These are phyloP conservation scores for Spicauda simplicius DNA, from an alignment of 2,888 invertebrate genomes.

Conservation along the genomic window DNA sequence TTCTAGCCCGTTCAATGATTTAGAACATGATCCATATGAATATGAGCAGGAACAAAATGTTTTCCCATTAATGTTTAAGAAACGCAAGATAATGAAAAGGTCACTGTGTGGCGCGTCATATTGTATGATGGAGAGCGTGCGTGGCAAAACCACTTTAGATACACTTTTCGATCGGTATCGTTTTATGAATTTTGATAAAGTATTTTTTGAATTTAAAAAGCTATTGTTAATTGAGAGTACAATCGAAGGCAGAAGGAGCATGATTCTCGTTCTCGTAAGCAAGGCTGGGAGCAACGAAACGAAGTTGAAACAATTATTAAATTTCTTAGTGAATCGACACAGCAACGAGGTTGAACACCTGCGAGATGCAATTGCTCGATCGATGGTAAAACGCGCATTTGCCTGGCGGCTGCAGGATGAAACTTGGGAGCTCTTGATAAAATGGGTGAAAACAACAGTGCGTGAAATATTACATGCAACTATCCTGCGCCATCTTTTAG, in stretches of 20 bases:
- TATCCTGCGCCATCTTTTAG: constrained; percentile 57
- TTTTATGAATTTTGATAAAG: constrained; percentile 57
- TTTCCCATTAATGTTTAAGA: not conserved
- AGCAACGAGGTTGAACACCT: constrained; percentile 61
- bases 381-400: constrained; percentile 62
- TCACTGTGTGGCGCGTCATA: constrained; percentile 2
- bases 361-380: constrained; percentile 64
- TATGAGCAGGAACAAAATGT: constrained; percentile 11
- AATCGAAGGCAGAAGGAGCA: constrained; percentile 59
- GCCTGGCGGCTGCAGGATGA: constrained; percentile 62
- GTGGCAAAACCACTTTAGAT: constrained; percentile 49
- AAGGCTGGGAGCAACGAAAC: constrained; percentile 62
- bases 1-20: constrained; percentile 52
- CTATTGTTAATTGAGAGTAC: constrained; percentile 55
- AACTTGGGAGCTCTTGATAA: constrained; percentile 56
- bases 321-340: constrained; percentile 52
- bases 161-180: constrained; percentile 62
- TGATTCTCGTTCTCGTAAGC: constrained; percentile 68
- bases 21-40: constrained; percentile 38
- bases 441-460: constrained; percentile 60
- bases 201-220: constrained; percentile 57
- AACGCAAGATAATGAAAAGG: not conserved
- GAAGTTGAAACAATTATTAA: constrained; percentile 54
- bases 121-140: not conserved
- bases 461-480: constrained; percentile 65